phyloP scores from a whole-genome alignment of 2,888 invertebrate genomes.

The Phragmatobia fuliginosa region DNA sequence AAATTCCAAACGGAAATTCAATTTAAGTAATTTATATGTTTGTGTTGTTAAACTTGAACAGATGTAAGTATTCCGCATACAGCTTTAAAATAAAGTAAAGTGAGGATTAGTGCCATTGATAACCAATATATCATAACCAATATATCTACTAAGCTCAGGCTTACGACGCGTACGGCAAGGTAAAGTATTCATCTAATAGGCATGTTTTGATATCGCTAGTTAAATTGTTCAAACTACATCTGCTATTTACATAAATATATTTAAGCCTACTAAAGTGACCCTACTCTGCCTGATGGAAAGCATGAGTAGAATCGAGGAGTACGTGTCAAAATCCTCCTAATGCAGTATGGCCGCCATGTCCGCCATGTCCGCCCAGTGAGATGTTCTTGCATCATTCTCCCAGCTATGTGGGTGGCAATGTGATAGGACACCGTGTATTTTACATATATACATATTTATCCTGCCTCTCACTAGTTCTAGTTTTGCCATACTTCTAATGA shows the following conservation, averaged over 20 bases:
- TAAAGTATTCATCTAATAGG: no score
- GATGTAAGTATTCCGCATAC: neutral
- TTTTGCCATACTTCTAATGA: slow-evolving; percentile 24
- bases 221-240: no score
- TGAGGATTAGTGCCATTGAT: neutral
- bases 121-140: neutral
- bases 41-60: neutral
- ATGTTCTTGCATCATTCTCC: no score
- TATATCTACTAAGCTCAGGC: neutral
- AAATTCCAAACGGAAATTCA: neutral
- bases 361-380: no score
- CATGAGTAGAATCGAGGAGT: no score
- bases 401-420: neutral
- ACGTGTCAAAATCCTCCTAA: no score
- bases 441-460: slow-evolving; percentile 1
- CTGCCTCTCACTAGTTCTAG: neutral
- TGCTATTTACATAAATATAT: no score
- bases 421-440: neutral
- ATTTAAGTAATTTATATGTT: no score
- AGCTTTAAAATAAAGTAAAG: neutral
- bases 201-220: no score
- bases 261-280: no score
- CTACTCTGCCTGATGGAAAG: no score
- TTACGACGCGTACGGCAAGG: neutral
- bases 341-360: no score